Conservation (phyloP, 2,113 vertebrate species). For the Colius striatus region DNA sequence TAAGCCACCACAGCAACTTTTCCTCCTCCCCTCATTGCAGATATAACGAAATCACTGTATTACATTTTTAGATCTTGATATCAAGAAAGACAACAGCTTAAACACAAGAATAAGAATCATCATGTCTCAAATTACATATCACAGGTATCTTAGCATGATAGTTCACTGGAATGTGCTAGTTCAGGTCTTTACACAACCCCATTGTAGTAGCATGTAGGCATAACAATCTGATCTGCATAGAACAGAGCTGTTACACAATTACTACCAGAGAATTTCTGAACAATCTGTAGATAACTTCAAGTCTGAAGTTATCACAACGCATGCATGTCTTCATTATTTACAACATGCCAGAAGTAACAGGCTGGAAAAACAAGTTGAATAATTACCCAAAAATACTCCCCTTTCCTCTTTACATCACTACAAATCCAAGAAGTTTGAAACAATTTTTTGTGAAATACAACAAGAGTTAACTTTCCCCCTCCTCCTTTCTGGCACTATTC, state of each 20-base stretch:
- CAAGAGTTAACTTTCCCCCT: no score
- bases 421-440: background rate
- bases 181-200: background rate
- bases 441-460: background rate
- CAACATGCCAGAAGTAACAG: background rate
- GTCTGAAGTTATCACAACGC: background rate
- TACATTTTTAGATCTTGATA: background rate
- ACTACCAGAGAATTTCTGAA: background rate
- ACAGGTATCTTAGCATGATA: background rate
- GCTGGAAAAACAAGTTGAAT: background rate
- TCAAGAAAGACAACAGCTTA: background rate
- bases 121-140: background rate
- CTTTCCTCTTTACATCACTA: background rate
- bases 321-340: background rate
- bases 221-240: background rate
- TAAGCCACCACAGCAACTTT: background rate
- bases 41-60: background rate
- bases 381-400: background rate
- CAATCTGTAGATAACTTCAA: background rate
- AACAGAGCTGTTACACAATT: background rate
- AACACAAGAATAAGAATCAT: background rate
- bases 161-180: background rate
- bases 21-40: background rate
- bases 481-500: no score
- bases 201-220: background rate